phyloP scores from a whole-genome alignment of 2,888 invertebrate species.

The Ditula angustiorana region DNA sequence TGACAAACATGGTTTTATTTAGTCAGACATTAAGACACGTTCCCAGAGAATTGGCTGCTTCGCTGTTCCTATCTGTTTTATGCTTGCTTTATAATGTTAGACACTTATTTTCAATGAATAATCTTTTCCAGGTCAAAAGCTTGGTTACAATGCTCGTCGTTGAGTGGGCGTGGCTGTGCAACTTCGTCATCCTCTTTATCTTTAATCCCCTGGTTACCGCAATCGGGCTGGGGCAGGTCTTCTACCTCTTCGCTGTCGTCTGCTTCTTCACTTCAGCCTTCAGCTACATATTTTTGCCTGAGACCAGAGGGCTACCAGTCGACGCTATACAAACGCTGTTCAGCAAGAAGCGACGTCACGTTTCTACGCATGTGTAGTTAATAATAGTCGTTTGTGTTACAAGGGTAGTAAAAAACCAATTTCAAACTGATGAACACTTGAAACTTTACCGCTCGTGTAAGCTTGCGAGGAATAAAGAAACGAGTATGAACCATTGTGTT shows the following conservation, averaged over 20 bases:
- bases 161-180: slow-evolving; percentile 66
- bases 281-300: slow-evolving; percentile 55
- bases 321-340: slow-evolving; percentile 59
- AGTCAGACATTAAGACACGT: too few species aligned
- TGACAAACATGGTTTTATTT: too few species aligned
- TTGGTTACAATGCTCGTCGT: slow-evolving; percentile 59
- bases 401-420: too few species aligned
- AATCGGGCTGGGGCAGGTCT: slow-evolving; percentile 63
- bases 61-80: background rate
- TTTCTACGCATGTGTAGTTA: slow-evolving; percentile 11
- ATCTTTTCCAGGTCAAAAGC: slow-evolving; percentile 59
- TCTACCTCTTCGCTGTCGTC: slow-evolving; percentile 62
- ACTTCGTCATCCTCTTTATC: slow-evolving; percentile 62
- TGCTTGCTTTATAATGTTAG: background rate
- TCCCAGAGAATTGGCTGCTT: too few species aligned
- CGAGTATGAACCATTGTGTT: too few species aligned
- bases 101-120: slow-evolving; percentile 2
- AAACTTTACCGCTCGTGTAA: too few species aligned
- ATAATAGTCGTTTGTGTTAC: background rate
- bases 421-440: too few species aligned
- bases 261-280: slow-evolving; percentile 56
- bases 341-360: slow-evolving; percentile 39
- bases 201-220: slow-evolving; percentile 61
- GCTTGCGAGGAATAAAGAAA: too few species aligned
- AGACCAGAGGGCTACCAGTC: slow-evolving; percentile 61